A percentile compares a stretch with the other conserved stretches of the same genome.
These are phyloP conservation scores for Xanthorhoe spadicearia DNA, from an alignment of 2,888 invertebrate species.

Conservation along the genomic window DNA sequence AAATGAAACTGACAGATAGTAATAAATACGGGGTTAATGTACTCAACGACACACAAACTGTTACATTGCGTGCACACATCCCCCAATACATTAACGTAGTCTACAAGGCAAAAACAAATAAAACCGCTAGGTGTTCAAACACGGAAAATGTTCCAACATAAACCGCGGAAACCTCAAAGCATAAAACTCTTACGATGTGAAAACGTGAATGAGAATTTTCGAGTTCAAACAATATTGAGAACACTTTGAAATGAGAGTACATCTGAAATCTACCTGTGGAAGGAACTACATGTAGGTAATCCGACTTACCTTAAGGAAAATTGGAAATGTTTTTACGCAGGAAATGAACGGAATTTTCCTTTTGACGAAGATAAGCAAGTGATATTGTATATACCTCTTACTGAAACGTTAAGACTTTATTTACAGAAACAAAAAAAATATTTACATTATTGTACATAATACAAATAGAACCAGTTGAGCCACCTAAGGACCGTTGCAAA, in stretches of 20 bases:
- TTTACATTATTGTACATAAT: no score
- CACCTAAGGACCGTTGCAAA: no score
- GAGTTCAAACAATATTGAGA: slow-evolving; percentile 20
- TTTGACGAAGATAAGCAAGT: not conserved
- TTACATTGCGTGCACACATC: not conserved
- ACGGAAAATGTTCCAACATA: slow-evolving; percentile 5
- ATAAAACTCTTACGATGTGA: slow-evolving; percentile 13
- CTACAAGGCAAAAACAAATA: not conserved
- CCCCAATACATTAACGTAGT: not conserved
- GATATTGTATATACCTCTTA: not conserved
- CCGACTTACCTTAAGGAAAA: not conserved
- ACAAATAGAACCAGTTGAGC: no score
- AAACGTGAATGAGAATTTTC: slow-evolving; percentile 9
- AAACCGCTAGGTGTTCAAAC: slow-evolving; percentile 9
- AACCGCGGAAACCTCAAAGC: slow-evolving; percentile 22
- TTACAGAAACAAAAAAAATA: no score
- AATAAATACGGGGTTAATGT: no score
- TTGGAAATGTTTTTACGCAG: not conserved
- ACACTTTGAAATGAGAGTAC: slow-evolving; percentile 10
- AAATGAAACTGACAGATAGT: no score
- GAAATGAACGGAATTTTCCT: not conserved
- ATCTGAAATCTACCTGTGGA: not conserved
- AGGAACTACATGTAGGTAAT: not conserved
- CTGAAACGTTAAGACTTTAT: no score
- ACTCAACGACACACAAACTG: no score